Base-by-base conservation (phyloP, 2,888 invertebrate species). In the Nipponacmea schrenckii region DNA sequence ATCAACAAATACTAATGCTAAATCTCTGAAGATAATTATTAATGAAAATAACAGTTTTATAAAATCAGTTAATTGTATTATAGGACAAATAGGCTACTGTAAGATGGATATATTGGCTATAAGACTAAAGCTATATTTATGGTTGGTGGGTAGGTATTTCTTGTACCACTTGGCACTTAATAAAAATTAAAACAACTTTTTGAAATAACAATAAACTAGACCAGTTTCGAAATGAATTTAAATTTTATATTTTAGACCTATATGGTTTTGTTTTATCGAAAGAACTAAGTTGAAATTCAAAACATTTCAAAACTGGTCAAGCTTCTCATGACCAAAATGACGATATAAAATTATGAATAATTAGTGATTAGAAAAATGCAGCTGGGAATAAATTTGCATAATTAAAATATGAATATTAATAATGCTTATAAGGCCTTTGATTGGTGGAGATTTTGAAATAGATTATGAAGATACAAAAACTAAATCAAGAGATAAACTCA, bases 281-380 rank as follows among this genome's bases (percentile, higher is more conserved):
- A 69, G 46, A 70, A 14, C 39, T 50, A 20, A 48, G 24, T 66
- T 44, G 62, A 56, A 62, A 70, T 62, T 48, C 64, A 64, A 64
- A 39, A 39, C 10, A 8, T 39, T 39, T 39, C 39, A 39, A 39
- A 39, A 39, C 39, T 10, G 39, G 7, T 39, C 39, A 39, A 39
- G 39, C 10, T 10, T 39, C 39, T 39, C 39, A 39, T 39, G 39
- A 7, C 39, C 39, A 39, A 39, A 39, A 39, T 39, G 39, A 39
- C 10, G 39, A 39, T 39, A 39, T 5, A 39, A 39, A 39, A 39
- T 39, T 39, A 10, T 39, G 39, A 39, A 39, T 39, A 39, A 39
- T 39, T 39, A 39, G 39, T 39, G 39, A 39, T 39, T 39, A 39
- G 39, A 39, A 39, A 48, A 20, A 56, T 56, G 24, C 24, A 56